phyloP scores from a whole-genome alignment of 1,140 invertebrate species.

The Drosophila lacertosa region DNA sequence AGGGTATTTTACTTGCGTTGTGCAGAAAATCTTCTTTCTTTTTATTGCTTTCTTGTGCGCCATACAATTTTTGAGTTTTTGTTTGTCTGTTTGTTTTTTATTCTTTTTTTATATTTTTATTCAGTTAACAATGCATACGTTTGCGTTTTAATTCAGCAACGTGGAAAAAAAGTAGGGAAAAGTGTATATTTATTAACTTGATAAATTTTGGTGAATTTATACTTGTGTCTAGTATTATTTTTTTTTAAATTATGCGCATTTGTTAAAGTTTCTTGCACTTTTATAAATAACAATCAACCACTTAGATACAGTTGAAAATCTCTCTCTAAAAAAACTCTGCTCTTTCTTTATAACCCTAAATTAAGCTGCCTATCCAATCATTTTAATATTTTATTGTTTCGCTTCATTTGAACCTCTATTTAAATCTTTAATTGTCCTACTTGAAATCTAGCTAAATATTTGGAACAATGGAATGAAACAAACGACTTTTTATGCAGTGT shows the following conservation, averaged over 20 bases:
- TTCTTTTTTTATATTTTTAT: conserved; percentile 26
- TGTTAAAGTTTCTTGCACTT: conserved; percentile 13
- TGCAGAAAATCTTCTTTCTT: background rate
- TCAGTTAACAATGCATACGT: conserved; percentile 54
- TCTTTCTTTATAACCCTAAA: too few species aligned
- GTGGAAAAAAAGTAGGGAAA: conserved; percentile 6
- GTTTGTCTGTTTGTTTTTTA: background rate
- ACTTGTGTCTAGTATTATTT: conserved; percentile 49
- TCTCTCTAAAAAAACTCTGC: too few species aligned
- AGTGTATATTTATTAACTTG: conserved; percentile 30
- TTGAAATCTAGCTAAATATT: background rate
- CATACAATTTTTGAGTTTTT: conserved; percentile 32
- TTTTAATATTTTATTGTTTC: background rate
- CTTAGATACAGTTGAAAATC: too few species aligned
- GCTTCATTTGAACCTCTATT: background rate
- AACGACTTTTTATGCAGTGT: conserved; percentile 2
- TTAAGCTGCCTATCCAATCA: too few species aligned
- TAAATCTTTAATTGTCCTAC: background rate
- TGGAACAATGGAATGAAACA: conserved; percentile 9
- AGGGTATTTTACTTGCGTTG: background rate
- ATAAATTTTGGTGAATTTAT: conserved; percentile 24
- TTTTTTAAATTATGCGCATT: conserved; percentile 32
- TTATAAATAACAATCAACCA: background rate
- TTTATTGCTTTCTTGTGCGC: conserved; percentile 29
- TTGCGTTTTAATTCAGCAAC: conserved; percentile 54